Evolutionary conservation across 37 sponge, comb jelly and placozoan genomes (phyloP).

Genomic region (Axinella damicornis): DNA sequence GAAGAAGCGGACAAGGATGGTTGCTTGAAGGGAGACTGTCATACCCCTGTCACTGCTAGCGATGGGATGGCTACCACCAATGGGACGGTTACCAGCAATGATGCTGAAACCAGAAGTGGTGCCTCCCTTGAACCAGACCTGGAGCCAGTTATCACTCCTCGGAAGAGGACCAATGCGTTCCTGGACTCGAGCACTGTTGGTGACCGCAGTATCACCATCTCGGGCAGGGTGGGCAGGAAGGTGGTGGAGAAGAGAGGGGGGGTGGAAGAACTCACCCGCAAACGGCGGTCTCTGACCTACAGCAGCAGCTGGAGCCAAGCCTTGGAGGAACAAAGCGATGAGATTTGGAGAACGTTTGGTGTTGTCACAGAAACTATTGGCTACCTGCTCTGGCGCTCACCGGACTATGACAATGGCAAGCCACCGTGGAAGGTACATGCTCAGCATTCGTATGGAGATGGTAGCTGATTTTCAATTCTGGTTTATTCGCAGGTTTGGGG

Average conservation of each 20-base stretch:
- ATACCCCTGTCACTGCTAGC: no score
- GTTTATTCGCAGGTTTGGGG: conserved; percentile 54
- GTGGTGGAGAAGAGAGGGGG: background rate
- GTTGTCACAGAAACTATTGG: conserved; percentile 51
- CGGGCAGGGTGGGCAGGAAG: background rate
- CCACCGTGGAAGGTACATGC: conserved; percentile 35
- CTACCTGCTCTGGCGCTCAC: conserved; percentile 47
- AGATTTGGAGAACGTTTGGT: conserved; percentile 17
- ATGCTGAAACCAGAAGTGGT: no score
- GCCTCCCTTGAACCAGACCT: no score
- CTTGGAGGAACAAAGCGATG: conserved; percentile 2
- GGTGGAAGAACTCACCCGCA: background rate
- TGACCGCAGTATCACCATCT: background rate
- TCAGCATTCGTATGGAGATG: no score
- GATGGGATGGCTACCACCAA: no score
- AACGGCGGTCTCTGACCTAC: conserved; percentile 2
- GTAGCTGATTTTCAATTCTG: no score
- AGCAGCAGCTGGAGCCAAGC: background rate
- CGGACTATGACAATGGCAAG: background rate
- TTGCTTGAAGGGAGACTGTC: no score
- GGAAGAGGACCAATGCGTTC: background rate
- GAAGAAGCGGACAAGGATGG: no score
- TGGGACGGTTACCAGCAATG: no score
- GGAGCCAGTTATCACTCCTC: no score
- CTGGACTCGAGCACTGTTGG: background rate